Evolutionary conservation across 2,888 invertebrate species (phyloP).

Genomic region (Dascillus cervinus): DNA sequence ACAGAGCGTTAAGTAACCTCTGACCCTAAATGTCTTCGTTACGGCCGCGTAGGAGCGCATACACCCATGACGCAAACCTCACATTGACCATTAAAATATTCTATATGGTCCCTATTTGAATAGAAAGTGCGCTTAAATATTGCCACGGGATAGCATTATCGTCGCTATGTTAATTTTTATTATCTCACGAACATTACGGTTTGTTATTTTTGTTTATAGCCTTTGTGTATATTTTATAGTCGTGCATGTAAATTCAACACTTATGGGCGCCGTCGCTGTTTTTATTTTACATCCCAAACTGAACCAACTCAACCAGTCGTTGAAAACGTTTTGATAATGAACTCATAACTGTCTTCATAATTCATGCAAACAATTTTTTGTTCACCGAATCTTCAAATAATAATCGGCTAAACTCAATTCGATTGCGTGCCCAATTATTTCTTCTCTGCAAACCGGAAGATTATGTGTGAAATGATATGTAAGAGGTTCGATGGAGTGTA

Average conservation of each 20-base stretch:
- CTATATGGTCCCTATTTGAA: slow-evolving; percentile 17
- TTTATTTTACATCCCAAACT: no score
- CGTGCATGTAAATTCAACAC: not conserved
- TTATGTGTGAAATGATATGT: no score
- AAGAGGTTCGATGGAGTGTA: no score
- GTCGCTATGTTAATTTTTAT: slow-evolving; percentile 13
- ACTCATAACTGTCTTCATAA: no score
- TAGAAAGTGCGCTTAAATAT: slow-evolving; percentile 16
- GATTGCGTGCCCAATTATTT: no score
- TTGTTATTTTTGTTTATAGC: slow-evolving; percentile 8
- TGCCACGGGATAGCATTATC: slow-evolving; percentile 12
- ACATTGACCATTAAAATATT: slow-evolving; percentile 18
- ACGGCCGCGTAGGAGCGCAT: slow-evolving; percentile 23
- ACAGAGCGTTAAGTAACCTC: slow-evolving; percentile 22
- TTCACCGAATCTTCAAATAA: no score
- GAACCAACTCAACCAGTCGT: no score
- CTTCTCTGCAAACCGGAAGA: no score
- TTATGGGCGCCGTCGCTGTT: no score
- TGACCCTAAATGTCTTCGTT: slow-evolving; percentile 22
- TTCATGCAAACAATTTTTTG: no score
- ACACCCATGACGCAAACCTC: slow-evolving; percentile 11
- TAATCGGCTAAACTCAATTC: no score
- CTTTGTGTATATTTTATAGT: slow-evolving; percentile 1
- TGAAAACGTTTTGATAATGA: no score
- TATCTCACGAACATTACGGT: slow-evolving; percentile 9